Base-by-base conservation (phyloP, 2,888 invertebrate genomes). In the Epicampocera succincta region DNA sequence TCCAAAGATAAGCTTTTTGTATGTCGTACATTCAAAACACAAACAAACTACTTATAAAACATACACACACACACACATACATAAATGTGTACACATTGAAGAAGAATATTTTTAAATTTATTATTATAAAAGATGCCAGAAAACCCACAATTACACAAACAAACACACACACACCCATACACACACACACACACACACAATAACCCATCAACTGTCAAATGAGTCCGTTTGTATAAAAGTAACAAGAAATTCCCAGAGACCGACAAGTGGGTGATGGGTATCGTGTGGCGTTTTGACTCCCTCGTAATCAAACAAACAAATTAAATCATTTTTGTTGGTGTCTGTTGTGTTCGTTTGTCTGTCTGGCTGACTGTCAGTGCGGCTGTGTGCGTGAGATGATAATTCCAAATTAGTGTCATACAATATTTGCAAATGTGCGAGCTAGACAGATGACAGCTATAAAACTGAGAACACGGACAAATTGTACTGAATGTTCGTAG, bases 231-330 rank as follows among this genome's bases (percentile, higher is more conserved):
- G n/a, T n/a, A n/a, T 44, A 15, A 17, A 15, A 19, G 15, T 17
- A 63, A 48, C 33, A 46, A 17, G 33, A 58, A 58, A 29, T 54
- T 38, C 8, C 21, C 29, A 52, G 33, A 52, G 33, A 61, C 15
- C 13, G 56, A 33, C 52, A 63, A 74, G 21, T 65, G 33, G 61
- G 61, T 69, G 54, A 52, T 40, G 52, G 33, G 60, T 72, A 46
- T 76, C 80, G 66, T 80, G 72, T 68, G 66, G 72, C 72, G 76
- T 76, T 80, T 76, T 76, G 80, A 72, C 72, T 80, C 72, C 66
- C 71, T 61, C 66, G 61, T 15, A 68, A 17, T 65, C 19, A 71
- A 46, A 25, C 29, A 17, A 72, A 54, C 65, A 6, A 12, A 74
- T 71, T 71, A 21, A 11, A 46, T 42, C 48, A 42, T 38, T 46